Evolutionary conservation across 2,113 vertebrate genomes (phyloP), one percentile per base, ranked within the genome.

Genomic region (Tragulus kanchil): DNA sequence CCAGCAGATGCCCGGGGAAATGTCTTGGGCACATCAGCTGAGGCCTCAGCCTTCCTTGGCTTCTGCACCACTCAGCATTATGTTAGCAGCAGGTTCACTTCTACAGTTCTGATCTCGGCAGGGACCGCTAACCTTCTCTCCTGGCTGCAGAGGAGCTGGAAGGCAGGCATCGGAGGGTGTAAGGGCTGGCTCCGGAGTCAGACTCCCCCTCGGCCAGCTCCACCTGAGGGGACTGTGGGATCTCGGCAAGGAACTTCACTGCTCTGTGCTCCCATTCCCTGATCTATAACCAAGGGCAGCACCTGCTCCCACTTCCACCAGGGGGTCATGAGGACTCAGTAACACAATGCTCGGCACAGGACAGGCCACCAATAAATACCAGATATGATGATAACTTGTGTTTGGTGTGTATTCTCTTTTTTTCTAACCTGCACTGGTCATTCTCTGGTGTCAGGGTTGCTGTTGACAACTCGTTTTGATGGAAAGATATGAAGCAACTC

Each of bases 51-150:
- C 26, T 14, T 17, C 48, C 83, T 50, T 13, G 36, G 62, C 4
- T 54, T 36, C 92, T 90, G 36, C 1, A 9, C 6, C 0, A 4
- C n/a, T 69, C 5, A 0, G 64, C 16, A n/a, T 31, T 77, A 31
- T 0, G 0, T 12, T 5, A 12, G 42, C 8, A 9, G 82, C 23
- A 48, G 28, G 0, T 64, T 67, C 3, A 4, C 15, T 10, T 85
- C 85, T 78, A 1, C n/a, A 12, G 50, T 69, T 78, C 78, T 62
- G 56, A 52, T 69, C 48, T 93, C 69, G n/a, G 50, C 21, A n/a
- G 67, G 23, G 61, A 23, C 83, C 73, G 6, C 58, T 11, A 3
- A n/a, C 31, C 26, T 28, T 75, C 85, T n/a, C 52, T 96, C 26
- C 28, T 71, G 67, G 50, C 88, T 59, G 15, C 28, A n/a, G 67